A percentile compares a stretch with the other conserved stretches of the same genome.
Evolutionary conservation across 92 coral and sea anemone genomes (phyloP).

Genomic region (Parazoanthus atlanticus): DNA sequence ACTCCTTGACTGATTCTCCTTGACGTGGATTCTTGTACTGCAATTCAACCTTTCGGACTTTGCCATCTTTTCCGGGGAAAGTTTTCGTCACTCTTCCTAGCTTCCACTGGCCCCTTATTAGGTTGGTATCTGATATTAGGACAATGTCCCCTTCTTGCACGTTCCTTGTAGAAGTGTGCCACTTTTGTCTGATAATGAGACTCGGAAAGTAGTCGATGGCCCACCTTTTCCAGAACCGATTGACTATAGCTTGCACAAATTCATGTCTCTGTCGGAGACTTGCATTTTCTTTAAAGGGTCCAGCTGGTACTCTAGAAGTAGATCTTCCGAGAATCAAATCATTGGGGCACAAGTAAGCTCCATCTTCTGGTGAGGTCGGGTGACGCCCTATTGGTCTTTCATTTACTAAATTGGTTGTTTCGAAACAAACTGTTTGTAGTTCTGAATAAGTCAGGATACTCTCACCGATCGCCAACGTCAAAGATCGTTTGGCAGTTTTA

Average conservation of each 20-base stretch:
- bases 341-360: conserved; percentile 57
- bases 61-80: too few species aligned
- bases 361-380: conserved; percentile 57
- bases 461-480: conserved; percentile 42
- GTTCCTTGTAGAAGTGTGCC: conserved; percentile 24
- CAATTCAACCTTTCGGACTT: background rate
- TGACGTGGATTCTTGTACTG: conserved; percentile 29
- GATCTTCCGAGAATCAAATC: conserved; percentile 57
- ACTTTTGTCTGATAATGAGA: conserved; percentile 15
- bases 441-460: conserved; percentile 57
- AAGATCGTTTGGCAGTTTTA: conserved; percentile 54
- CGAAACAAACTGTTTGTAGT: conserved; percentile 62
- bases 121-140: conserved; percentile 26
- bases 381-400: conserved; percentile 62
- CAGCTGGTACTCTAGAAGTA: conserved; percentile 52
- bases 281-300: conserved; percentile 53
- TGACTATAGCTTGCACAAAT: conserved; percentile 42
- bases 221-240: conserved; percentile 52
- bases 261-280: conserved; percentile 34
- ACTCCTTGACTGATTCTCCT: background rate
- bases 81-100: too few species aligned
- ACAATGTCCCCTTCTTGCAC: conserved; percentile 36
- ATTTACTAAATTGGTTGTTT: conserved; percentile 56
- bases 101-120: conserved; percentile 14
- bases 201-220: conserved; percentile 47